Base-by-base conservation (phyloP, 2,888 invertebrate genomes). In the Protula sp. region DNA sequence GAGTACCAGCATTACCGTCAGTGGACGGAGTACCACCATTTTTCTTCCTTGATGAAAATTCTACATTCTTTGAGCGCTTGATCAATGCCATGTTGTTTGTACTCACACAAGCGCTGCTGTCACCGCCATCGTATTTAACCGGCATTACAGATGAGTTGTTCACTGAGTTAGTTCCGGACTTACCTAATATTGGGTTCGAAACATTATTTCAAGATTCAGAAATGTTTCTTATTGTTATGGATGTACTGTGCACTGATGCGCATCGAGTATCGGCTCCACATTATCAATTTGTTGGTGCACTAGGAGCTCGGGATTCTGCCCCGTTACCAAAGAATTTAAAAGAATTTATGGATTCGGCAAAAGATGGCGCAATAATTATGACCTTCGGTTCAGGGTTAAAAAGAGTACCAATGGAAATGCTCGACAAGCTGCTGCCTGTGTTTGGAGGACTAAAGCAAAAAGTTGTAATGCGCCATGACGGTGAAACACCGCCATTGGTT, bases 1-100 rank as follows among this genome's bases (percentile, higher is more conserved):
- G 51, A 4, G 52, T 58, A 9, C 60, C 60, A 5, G 48, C 56
- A 3, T 19, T 60, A 22, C 60, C 60, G 3, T 60, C 60, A 27
- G 24, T 57, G 3, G 55, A 47, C 3, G 45, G 45, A 38, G 45
- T 38, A 38, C n/a, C n/a, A n/a, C n/a, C n/a, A n/a, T n/a, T n/a
- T n/a, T 38, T 14, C n/a, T 38, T 14, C 45, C 9, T 38, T 9
- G 45, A 38, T 38, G 51, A 60, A 3, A 3, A 48, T 22, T 4
- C 54, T 4, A 50, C 48, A 9, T 54, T 60, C 31, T 30, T 30
- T 2, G 51, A 57, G n/a, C 14, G 57, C 4, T 4, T 60, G 3
- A n/a, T 22, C n/a, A 50, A 47, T 28, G 4, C 54, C 4, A 3
- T 24, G 27, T n/a, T 26, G 29, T 27, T 27, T 30, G 5, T 22